Evolutionary conservation across 2,797 vertebrate genomes (phyloP).

Genomic region (Strix occidentalis): DNA sequence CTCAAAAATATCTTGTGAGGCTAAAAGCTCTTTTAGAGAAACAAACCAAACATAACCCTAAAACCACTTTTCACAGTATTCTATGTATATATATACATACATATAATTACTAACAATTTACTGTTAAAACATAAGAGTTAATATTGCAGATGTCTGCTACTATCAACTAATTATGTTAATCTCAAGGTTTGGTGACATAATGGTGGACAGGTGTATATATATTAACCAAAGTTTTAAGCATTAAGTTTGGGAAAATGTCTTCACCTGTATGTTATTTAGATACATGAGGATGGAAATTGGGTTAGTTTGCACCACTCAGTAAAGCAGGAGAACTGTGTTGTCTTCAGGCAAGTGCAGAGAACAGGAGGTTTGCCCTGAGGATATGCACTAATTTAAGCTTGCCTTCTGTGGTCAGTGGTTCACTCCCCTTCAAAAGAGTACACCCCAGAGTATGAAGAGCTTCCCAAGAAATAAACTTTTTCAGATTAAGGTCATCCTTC

Average conservation of each 20-base stretch:
- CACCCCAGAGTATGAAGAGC: conserved; percentile 23
- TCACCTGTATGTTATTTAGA: not conserved
- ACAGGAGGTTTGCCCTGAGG: conserved; percentile 57
- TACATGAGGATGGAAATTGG: conserved; percentile 2
- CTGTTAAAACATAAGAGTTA: not conserved
- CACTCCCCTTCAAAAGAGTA: conserved; percentile 35
- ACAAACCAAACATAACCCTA: not conserved
- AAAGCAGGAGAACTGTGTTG: conserved; percentile 25
- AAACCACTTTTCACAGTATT: not conserved
- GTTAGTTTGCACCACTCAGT: conserved; percentile 48
- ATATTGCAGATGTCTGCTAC: not conserved
- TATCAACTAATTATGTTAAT: not conserved
- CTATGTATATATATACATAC: not conserved
- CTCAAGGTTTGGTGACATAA: not conserved
- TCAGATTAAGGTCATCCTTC: conserved; percentile 36
- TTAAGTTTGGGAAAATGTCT: not conserved
- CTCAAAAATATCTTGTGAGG: not conserved
- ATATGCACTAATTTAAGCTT: conserved; percentile 62
- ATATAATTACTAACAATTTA: not conserved
- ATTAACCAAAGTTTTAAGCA: not conserved
- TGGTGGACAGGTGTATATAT: too few relatives aligned
- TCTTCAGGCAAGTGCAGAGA: conserved; percentile 48
- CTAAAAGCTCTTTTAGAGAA: not conserved
- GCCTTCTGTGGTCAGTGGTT: conserved; percentile 56
- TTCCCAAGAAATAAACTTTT: conserved; percentile 41